Conservation (phyloP, 2,797 vertebrate genomes). For the Carduelis carduelis region DNA sequence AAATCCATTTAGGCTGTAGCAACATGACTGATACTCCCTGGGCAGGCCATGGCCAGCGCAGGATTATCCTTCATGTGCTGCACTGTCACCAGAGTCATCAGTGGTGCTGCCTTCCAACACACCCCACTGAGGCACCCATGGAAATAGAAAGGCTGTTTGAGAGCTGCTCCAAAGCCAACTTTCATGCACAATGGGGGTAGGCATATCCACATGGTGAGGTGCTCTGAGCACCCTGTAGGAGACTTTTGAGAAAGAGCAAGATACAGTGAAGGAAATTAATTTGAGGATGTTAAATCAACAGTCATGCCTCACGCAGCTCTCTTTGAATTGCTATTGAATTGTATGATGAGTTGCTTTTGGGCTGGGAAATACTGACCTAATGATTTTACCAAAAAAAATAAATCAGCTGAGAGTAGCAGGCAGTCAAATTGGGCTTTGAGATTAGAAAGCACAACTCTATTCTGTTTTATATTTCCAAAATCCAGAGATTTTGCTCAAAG, state of each 20-base stretch:
- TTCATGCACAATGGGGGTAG: not conserved
- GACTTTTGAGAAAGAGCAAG: not conserved
- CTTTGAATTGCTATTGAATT: not conserved
- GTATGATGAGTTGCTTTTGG: not conserved
- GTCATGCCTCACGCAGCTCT: not conserved
- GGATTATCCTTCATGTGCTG: not conserved
- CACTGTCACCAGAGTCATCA: accelerated
- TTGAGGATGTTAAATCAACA: not conserved
- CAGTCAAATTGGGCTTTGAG: not conserved
- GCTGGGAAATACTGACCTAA: not conserved
- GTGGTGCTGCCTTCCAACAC: not conserved
- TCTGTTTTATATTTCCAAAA: not conserved
- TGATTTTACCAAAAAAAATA: not conserved
- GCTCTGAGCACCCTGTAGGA: not conserved
- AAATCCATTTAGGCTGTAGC: not conserved
- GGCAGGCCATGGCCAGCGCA: not conserved
- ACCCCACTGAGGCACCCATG: not conserved
- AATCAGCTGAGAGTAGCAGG: not conserved
- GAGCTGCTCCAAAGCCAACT: not conserved
- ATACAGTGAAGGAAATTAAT: not conserved
- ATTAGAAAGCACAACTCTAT: not conserved
- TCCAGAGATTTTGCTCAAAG: not conserved
- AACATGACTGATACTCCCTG: not conserved
- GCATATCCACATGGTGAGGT: not conserved
- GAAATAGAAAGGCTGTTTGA: not conserved